Evolutionary conservation across 2,888 invertebrate species (phyloP).

Genomic region (Amaurobius ferox): DNA sequence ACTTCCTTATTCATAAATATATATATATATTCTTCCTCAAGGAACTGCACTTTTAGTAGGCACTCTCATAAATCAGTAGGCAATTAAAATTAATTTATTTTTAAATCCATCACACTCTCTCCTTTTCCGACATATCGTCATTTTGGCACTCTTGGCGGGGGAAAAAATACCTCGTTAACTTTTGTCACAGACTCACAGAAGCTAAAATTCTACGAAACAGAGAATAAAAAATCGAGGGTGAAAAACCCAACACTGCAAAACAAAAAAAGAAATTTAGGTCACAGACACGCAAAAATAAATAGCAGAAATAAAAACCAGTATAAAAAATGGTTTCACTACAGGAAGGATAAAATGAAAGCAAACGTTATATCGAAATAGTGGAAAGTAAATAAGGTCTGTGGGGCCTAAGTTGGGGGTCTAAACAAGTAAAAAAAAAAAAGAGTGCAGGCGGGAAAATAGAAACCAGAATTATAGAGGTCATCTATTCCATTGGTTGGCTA

Average conservation of each 20-base stretch:
- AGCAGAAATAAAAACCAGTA: background rate
- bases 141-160: too few relatives aligned
- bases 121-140: too few relatives aligned
- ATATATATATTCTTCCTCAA: too few relatives aligned
- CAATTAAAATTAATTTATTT: too few relatives aligned
- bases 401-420: conserved; percentile 34
- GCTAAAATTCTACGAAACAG: too few relatives aligned
- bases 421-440: conserved; percentile 26
- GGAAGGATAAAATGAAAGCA: conserved; percentile 69
- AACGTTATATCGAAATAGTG: conserved; percentile 50
- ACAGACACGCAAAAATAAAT: conserved; percentile 17
- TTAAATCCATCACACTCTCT: too few relatives aligned
- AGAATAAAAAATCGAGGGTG: too few relatives aligned
- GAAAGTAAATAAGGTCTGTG: conserved; percentile 64
- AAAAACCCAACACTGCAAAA: background rate
- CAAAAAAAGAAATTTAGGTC: background rate
- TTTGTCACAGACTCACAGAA: too few relatives aligned
- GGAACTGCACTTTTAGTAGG: too few relatives aligned
- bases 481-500: conserved; percentile 62
- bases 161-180: too few relatives aligned
- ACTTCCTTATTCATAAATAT: too few relatives aligned
- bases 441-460: conserved; percentile 21
- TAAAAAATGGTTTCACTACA: conserved; percentile 56
- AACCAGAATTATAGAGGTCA: conserved; percentile 46
- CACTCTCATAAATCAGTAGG: too few relatives aligned